Evolutionary conservation across 1,140 invertebrate species (phyloP).

Genomic region (Palaemon carinicauda): DNA sequence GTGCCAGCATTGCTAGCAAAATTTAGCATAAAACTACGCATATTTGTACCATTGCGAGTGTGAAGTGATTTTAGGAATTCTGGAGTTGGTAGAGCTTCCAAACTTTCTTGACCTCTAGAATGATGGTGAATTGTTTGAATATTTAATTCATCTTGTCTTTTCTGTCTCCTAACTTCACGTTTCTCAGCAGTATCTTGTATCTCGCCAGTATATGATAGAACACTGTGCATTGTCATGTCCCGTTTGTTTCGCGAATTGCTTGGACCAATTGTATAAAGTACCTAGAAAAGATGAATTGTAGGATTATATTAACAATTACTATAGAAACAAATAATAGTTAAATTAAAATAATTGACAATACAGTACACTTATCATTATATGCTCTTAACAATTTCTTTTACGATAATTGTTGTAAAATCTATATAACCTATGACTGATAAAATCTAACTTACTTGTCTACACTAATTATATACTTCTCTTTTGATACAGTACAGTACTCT

Average conservation of each 20-base stretch:
- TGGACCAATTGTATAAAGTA: conserved; percentile 64
- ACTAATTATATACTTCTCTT: too few species aligned
- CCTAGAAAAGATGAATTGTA: conserved; percentile 41
- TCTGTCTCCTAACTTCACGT: not conserved
- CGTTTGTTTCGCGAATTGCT: conserved; percentile 18
- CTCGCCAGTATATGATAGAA: not conserved
- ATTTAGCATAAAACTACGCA: conserved; percentile 43
- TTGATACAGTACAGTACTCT: too few species aligned
- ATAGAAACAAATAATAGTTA: too few species aligned
- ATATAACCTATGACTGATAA: too few species aligned
- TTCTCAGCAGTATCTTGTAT: not conserved
- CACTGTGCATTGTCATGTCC: conserved; percentile 14
- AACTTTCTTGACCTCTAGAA: not conserved
- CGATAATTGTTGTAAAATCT: too few species aligned
- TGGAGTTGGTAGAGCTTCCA: conserved; percentile 41
- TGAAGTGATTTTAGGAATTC: conserved; percentile 43
- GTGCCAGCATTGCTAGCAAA: not conserved
- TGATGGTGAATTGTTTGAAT: not conserved
- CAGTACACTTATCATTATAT: too few species aligned
- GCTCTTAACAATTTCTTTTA: too few species aligned
- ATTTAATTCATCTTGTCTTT: not conserved
- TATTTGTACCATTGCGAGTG: conserved; percentile 56
- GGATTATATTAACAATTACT: too few species aligned
- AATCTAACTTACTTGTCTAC: too few species aligned
- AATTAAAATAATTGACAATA: too few species aligned